Percentiles rank a stretch among this genome's conserved stretches.
Conservation (phyloP, 2,888 invertebrate genomes). For the Sinopyrophorus schimmeli region DNA sequence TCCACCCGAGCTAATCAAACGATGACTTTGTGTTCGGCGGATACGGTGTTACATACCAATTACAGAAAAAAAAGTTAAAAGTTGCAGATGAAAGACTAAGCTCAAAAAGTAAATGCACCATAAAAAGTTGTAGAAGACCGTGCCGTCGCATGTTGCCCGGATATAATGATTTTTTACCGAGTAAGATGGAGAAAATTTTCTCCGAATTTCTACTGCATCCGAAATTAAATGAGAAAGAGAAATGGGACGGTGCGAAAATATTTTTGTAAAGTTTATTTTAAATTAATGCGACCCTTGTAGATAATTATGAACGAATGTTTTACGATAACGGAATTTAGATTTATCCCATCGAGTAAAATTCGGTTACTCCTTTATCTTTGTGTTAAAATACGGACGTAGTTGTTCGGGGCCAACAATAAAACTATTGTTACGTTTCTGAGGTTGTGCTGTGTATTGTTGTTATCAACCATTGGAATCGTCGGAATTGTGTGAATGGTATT, state of each 20-base stretch:
- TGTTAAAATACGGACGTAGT: constrained; percentile 8
- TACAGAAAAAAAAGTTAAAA: constrained; percentile 12
- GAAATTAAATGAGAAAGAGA: no score
- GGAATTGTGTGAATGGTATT: constrained; percentile 11
- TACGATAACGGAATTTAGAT: no score
- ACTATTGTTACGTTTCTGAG: constrained; percentile 15
- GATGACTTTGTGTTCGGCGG: no score
- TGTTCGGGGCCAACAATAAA: constrained; percentile 17
- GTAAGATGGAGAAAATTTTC: constrained; percentile 20
- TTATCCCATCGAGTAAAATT: no score
- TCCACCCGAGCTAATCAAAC: no score
- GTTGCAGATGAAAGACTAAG: constrained; percentile 16
- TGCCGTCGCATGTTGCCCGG: constrained; percentile 24
- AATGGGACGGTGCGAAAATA: no score
- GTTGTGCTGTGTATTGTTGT: constrained; percentile 12
- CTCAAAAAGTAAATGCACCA: constrained; percentile 22
- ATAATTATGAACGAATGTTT: no score
- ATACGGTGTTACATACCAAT: constrained; percentile 21
- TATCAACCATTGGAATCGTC: constrained; percentile 15
- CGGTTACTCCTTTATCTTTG: constrained; percentile 8
- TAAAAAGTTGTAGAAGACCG: constrained; percentile 25
- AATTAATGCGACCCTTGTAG: no score
- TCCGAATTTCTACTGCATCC: constrained; percentile 14
- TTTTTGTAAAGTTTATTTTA: no score
- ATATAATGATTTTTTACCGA: constrained; percentile 26